Percentiles rank a stretch among this genome's conserved stretches.
Conservation (phyloP, 2,888 invertebrate species). For the Cheilosia vernalis region DNA sequence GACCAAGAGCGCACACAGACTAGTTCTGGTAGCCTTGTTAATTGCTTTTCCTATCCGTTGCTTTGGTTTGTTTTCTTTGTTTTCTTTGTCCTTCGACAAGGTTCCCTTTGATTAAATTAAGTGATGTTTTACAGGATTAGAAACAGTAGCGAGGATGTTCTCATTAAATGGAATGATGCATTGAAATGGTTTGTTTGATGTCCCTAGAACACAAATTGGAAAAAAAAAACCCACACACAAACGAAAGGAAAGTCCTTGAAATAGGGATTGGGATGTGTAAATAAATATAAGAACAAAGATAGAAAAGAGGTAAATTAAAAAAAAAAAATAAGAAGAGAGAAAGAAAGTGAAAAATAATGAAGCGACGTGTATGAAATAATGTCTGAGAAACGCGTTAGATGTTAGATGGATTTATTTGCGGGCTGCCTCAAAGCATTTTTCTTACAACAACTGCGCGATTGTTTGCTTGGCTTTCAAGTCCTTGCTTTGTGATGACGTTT, state of each 20-base stretch:
- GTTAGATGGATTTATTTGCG: conserved; percentile 61
- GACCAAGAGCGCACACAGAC: conserved; percentile 27
- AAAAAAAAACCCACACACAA: background rate
- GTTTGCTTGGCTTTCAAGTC: conserved; percentile 56
- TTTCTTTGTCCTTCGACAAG: conserved; percentile 38
- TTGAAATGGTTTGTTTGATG: conserved; percentile 49
- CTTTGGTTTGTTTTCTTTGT: background rate
- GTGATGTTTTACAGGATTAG: conserved; percentile 70
- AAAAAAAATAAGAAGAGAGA: background rate
- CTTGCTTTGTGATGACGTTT: conserved; percentile 38
- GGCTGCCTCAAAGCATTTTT: conserved; percentile 45
- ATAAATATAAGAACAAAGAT: conserved; percentile 6
- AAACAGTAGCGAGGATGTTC: conserved; percentile 21
- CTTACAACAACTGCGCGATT: conserved; percentile 38
- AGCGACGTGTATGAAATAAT: conserved; percentile 36
- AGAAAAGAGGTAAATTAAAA: conserved; percentile 41
- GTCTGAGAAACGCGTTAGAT: conserved; percentile 53
- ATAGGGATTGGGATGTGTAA: conserved; percentile 29
- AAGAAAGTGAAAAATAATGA: conserved; percentile 12
- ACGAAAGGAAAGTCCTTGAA: conserved; percentile 29
- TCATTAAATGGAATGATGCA: conserved; percentile 63
- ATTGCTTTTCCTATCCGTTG: conserved; percentile 24
- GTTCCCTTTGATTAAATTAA: conserved; percentile 71
- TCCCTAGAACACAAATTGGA: conserved; percentile 6
- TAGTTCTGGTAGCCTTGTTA: conserved; percentile 41